Conservation (phyloP, 2,888 invertebrate species). For the Mesorhabditis sp. region DNA sequence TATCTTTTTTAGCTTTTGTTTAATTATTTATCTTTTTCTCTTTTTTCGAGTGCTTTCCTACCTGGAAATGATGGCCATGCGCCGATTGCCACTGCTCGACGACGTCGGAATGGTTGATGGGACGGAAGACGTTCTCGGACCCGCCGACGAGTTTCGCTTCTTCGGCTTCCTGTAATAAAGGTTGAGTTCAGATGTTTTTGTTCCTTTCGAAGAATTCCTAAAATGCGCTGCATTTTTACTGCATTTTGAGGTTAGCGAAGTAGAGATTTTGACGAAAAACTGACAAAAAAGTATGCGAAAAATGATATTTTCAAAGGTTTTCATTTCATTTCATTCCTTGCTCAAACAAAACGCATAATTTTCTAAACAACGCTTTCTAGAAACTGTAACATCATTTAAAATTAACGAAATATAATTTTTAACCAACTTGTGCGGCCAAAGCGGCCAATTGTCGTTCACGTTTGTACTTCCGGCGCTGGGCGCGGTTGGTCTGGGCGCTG, state of each 20-base stretch:
- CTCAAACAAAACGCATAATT: conserved; percentile 9
- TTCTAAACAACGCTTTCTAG: conserved; percentile 16
- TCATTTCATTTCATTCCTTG: conserved; percentile 58
- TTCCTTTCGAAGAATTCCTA: not conserved
- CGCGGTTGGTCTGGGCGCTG: conserved; percentile 63
- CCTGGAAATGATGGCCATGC: conserved; percentile 7
- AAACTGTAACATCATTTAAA: no score
- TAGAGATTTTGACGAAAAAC: no score
- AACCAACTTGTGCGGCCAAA: conserved; percentile 22
- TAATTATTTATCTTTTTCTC: no score
- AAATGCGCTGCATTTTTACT: not conserved
- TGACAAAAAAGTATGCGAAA: not conserved
- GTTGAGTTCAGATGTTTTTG: not conserved
- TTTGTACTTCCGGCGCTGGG: conserved; percentile 72
- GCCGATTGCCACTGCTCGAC: conserved; percentile 10
- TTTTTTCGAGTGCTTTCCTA: no score
- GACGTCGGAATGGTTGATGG: conserved; percentile 9
- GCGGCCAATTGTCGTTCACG: conserved; percentile 49
- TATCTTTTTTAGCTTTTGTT: no score
- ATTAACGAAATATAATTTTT: conserved; percentile 8
- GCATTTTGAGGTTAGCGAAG: not conserved
- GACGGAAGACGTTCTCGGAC: conserved; percentile 9
- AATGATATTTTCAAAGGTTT: conserved; percentile 7
- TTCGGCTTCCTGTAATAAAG: conserved; percentile 3
- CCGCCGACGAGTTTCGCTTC: not conserved